Percentiles rank a stretch among this genome's conserved stretches.
phyloP scores from a whole-genome alignment of 2,797 vertebrate species.

The Acipenser transmontanus region DNA sequence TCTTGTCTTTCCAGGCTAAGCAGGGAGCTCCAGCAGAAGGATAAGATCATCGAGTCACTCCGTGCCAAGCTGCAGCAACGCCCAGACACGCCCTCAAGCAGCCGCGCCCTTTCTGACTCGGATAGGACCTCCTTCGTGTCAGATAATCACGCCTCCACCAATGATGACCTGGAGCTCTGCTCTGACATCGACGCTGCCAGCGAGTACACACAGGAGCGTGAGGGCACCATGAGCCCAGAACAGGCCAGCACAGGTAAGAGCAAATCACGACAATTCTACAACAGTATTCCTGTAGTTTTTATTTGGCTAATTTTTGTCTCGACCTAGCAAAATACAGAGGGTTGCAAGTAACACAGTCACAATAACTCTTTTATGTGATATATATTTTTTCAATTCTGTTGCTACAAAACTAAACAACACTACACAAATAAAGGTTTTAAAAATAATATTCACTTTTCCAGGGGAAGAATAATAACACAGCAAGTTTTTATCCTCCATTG shows the following conservation, averaged over 20 bases:
- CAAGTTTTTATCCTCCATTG: no score
- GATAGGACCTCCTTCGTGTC: conserved; percentile 76
- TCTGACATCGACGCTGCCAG: conserved; percentile 66
- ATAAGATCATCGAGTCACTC: conserved; percentile 76
- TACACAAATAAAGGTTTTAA: no score
- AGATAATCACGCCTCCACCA: conserved; percentile 53
- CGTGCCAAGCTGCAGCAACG: conserved; percentile 67
- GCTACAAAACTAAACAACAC: no score
- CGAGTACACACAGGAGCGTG: conserved; percentile 52
- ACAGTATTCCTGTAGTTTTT: neutral
- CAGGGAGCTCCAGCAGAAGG: conserved; percentile 81
- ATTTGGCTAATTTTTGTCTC: neutral
- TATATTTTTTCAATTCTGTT: no score
- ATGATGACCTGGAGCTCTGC: conserved; percentile 68
- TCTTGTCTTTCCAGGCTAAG: conserved; percentile 59
- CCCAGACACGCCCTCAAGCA: conserved; percentile 67
- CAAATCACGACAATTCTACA: neutral
- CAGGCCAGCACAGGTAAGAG: conserved; percentile 31
- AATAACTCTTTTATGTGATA: neutral
- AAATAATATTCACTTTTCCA: no score
- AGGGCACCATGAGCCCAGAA: conserved; percentile 1
- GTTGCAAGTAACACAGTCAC: neutral
- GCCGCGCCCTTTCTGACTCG: conserved; percentile 64
- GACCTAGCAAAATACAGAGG: neutral
- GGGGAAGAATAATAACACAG: no score